These are phyloP conservation scores for Nudaria mundana DNA, from an alignment of 2,888 invertebrate genomes.

Conservation along the genomic window DNA sequence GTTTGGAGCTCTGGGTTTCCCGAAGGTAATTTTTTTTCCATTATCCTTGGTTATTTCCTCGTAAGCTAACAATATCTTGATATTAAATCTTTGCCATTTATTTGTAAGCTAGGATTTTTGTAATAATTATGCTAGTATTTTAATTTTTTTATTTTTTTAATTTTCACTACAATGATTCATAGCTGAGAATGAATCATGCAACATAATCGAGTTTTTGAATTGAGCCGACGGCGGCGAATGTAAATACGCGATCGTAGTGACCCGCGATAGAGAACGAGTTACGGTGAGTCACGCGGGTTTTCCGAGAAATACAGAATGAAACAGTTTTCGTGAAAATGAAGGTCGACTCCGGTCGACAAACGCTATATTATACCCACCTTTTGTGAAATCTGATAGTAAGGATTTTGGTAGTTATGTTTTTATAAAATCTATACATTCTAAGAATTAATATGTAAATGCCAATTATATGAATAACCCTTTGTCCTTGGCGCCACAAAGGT, in stretches of 20 bases:
- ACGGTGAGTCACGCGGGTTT: constrained; percentile 77
- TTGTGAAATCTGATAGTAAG: constrained; percentile 35
- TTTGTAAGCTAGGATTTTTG: no score
- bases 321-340: constrained; percentile 76
- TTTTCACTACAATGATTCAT: constrained; percentile 72
- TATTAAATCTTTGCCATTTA: no score
- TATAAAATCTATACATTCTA: constrained; percentile 7
- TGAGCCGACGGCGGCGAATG: constrained; percentile 69
- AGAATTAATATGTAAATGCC: no score
- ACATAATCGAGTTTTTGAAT: constrained; percentile 79
- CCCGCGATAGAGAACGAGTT: constrained; percentile 67
- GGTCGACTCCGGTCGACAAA: constrained; percentile 50
- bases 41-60: not conserved
- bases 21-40: not conserved
- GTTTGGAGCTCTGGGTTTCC: not conserved
- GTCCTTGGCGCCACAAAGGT: constrained; percentile 36
- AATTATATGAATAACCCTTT: constrained; percentile 36
- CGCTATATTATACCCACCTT: constrained; percentile 37
- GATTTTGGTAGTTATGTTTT: constrained; percentile 35
- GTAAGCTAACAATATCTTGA: not conserved
- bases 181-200: constrained; percentile 69
- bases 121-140: not conserved
- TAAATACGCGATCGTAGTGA: constrained; percentile 75
- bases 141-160: constrained; percentile 29
- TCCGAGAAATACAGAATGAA: constrained; percentile 69